phyloP scores from a whole-genome alignment of 2,888 invertebrate species.

The Archips crataeganus region DNA sequence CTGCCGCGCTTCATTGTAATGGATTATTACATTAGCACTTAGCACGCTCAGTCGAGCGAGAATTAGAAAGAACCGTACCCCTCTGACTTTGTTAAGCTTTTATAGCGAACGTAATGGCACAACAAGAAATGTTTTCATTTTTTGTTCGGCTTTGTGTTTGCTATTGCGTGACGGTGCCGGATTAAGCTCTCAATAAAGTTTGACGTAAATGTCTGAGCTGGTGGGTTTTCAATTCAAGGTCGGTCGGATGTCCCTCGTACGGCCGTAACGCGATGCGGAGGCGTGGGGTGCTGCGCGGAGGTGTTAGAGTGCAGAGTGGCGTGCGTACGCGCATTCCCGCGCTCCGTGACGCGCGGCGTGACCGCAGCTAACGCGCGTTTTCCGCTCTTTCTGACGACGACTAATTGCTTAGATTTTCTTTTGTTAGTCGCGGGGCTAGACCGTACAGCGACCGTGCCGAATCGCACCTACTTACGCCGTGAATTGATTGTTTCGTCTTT shows the following conservation, averaged over 20 bases:
- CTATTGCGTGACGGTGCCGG: constrained; percentile 60
- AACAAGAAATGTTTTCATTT: constrained; percentile 68
- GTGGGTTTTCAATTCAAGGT: constrained; percentile 46
- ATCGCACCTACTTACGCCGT: constrained; percentile 84
- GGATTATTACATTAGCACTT: constrained; percentile 86
- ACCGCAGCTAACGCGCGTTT: constrained; percentile 84
- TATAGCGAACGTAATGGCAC: constrained; percentile 69
- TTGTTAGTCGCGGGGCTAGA: constrained; percentile 84
- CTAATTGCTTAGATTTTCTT: constrained; percentile 86
- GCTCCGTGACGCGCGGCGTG: constrained; percentile 65
- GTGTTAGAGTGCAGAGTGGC: constrained; percentile 48
- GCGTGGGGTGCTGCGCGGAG: constrained; percentile 46
- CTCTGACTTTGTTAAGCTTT: constrained; percentile 70
- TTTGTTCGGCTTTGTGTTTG: constrained; percentile 58
- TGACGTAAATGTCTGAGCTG: constrained; percentile 52
- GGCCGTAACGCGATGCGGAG: neutral
- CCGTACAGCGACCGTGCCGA: constrained; percentile 79
- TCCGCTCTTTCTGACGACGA: constrained; percentile 86
- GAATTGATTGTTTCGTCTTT: constrained; percentile 86
- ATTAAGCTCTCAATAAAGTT: constrained; percentile 63
- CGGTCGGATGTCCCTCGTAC: constrained; percentile 26
- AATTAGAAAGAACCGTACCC: constrained; percentile 70
- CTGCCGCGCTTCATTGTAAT: constrained; percentile 83
- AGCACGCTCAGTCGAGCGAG: constrained; percentile 81
- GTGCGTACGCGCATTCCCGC: constrained; percentile 64